A percentile compares a stretch with the other conserved stretches of the same genome.
These are phyloP conservation scores for Sebastes schlegelii DNA, from an alignment of 2,113 vertebrate genomes.

Conservation along the genomic window DNA sequence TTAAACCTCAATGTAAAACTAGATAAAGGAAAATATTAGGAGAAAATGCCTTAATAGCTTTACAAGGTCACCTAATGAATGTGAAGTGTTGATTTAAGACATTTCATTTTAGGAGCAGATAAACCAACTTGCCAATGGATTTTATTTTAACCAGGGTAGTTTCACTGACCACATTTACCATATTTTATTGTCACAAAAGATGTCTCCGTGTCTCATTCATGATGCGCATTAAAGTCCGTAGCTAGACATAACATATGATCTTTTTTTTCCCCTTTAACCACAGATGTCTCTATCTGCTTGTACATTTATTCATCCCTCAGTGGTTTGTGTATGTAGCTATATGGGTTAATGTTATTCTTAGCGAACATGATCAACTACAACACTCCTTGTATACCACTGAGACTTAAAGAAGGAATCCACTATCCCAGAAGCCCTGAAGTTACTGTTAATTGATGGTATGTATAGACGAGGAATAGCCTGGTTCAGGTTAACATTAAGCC, in stretches of 20 bases:
- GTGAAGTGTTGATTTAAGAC: neutral
- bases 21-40: no score
- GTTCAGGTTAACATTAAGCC: neutral
- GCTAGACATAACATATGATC: no score
- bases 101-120: neutral
- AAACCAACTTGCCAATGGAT: neutral
- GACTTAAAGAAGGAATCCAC: no score
- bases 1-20: neutral
- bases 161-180: no score
- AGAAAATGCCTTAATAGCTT: no score
- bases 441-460: no score
- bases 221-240: neutral
- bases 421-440: no score
- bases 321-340: constrained; percentile 10
- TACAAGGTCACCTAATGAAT: no score
- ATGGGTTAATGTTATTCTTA: constrained; percentile 11
- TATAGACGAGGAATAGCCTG: neutral
- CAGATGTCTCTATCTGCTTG: neutral
- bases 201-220: neutral
- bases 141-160: neutral
- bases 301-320: constrained; percentile 12
- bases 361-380: no score
- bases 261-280: no score
- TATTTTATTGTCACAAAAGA: neutral
- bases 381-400: no score